phyloP scores from a whole-genome alignment of 2,888 invertebrate genomes.

The Invenusta paracnida region DNA sequence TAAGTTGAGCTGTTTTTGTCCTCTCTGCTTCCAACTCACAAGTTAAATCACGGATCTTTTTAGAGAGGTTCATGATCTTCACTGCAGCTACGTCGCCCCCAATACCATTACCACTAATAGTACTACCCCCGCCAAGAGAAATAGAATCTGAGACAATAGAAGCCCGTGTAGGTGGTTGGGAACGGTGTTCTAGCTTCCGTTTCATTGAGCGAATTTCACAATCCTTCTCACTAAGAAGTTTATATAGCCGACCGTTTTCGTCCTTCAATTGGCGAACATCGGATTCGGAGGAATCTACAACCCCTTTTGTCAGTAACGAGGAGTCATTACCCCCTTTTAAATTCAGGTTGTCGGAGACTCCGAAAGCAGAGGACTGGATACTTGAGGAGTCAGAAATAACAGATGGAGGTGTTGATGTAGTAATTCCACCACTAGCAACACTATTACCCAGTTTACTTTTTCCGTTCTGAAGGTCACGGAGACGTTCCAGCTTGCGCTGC shows the following conservation, averaged over 20 bases:
- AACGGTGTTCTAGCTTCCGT: slow-evolving; percentile 55
- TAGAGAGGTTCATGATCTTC: slow-evolving; percentile 60
- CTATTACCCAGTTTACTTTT: not conserved
- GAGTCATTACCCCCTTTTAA: not conserved
- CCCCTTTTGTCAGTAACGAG: too few species aligned
- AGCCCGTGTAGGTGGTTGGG: slow-evolving; percentile 49
- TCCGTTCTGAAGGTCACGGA: not conserved
- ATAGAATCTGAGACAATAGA: slow-evolving; percentile 33
- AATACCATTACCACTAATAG: not conserved
- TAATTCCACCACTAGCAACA: not conserved
- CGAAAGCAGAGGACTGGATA: slow-evolving; percentile 25
- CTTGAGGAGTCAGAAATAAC: too few species aligned
- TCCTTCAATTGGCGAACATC: slow-evolving; percentile 51
- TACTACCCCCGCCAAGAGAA: slow-evolving; percentile 52
- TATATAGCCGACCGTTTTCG: slow-evolving; percentile 60
- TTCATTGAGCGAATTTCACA: slow-evolving; percentile 57
- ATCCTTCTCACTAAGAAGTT: slow-evolving; percentile 58
- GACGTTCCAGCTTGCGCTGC: slow-evolving; percentile 23
- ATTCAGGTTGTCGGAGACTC: slow-evolving; percentile 20
- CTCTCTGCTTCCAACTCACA: slow-evolving; percentile 58
- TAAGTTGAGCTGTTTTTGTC: slow-evolving; percentile 54
- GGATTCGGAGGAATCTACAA: not conserved
- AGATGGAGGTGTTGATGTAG: not conserved
- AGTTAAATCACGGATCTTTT: slow-evolving; percentile 58
- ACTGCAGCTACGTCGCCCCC: slow-evolving; percentile 52